Conservation (phyloP, 1,140 invertebrate genomes). For the Saccostrea glomerata region DNA sequence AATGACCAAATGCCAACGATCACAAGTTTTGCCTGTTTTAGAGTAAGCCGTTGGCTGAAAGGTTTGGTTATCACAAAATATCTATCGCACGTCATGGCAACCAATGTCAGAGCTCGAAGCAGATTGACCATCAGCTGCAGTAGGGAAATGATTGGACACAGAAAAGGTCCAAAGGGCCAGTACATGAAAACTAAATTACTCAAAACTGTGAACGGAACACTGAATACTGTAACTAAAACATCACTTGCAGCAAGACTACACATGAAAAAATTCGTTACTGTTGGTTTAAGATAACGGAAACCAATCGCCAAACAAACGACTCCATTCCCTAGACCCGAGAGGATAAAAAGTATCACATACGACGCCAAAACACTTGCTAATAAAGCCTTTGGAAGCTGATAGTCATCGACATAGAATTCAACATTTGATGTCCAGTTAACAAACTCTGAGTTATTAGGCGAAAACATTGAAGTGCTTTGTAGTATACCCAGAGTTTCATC, state of each 20-base stretch:
- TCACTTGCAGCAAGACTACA: conserved; percentile 96
- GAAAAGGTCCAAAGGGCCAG: conserved; percentile 93
- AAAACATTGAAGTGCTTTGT: neutral
- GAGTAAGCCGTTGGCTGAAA: conserved; percentile 87
- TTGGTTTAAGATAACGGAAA: conserved; percentile 90
- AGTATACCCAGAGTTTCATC: neutral
- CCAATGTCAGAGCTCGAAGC: conserved; percentile 93
- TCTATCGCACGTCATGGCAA: conserved; percentile 95
- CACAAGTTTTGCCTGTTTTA: conserved; percentile 84
- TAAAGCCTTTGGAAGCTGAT: neutral
- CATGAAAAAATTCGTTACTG: conserved; percentile 97
- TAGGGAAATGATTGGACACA: conserved; percentile 91
- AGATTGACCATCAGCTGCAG: conserved; percentile 95
- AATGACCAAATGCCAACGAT: conserved; percentile 87
- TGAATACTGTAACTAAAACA: conserved; percentile 56
- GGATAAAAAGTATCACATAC: conserved; percentile 45
- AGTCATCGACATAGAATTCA: neutral
- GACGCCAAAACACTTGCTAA: neutral
- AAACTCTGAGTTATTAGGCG: neutral
- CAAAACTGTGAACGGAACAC: conserved; percentile 74
- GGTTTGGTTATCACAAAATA: conserved; percentile 95
- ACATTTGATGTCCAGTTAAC: neutral
- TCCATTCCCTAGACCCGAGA: conserved; percentile 87
- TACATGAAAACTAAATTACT: conserved; percentile 89
- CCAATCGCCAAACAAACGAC: conserved; percentile 93